Evolutionary conservation across 1,140 invertebrate species (phyloP), one percentile per base, ranked within the genome.

Genomic region (Drosophila bocki): DNA sequence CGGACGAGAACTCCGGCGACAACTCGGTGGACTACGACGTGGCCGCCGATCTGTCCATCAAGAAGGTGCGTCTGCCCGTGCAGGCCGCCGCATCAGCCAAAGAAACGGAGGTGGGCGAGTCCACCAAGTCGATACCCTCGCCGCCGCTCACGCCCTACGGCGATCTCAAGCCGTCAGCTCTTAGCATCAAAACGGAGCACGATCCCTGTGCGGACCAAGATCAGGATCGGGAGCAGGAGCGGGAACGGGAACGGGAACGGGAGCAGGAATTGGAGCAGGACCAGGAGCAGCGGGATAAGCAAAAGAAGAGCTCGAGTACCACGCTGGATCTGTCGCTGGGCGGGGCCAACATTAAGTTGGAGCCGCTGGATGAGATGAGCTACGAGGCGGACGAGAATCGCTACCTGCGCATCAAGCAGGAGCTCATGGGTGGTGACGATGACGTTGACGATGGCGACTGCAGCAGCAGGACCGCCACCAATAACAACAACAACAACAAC

Each of bases 21-120:
- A 92, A 85, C 42, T 91, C 88, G 3, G 94, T 95, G 7, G 95
- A 94, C 33, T 95, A 95, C 75, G 82, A 84, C 29, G 83, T 91
- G 54, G 92, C 80, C 92, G 91, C 86, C 37, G 92, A 94, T 19
- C 77, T 94, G 7, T 94, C 94, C 35, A 93, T 92, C 4, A 90
- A 90, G 50, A 90, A 90, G 68, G 65, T 75, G 17, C 80, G 83
- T 39, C 15, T 48, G 54, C 53, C 26, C 17, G 45, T 22, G 56
- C 50, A 54, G 44, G 42, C 44, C 29, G 19, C 53, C 39, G 22
- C 58, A 69, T 60, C 48, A 75, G 67, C 72, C 85, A 83, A 88
- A 75, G 78, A 88, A 76, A 59, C 74, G 12, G 78, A 91, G 54
- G 72, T 70, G 63, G 51, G 70, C 45, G 91, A 92, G 60, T 91